Percentiles rank a stretch among this genome's conserved stretches.
Evolutionary conservation across 2,888 invertebrate species (phyloP).

Genomic region (Drosophila mimetica): DNA sequence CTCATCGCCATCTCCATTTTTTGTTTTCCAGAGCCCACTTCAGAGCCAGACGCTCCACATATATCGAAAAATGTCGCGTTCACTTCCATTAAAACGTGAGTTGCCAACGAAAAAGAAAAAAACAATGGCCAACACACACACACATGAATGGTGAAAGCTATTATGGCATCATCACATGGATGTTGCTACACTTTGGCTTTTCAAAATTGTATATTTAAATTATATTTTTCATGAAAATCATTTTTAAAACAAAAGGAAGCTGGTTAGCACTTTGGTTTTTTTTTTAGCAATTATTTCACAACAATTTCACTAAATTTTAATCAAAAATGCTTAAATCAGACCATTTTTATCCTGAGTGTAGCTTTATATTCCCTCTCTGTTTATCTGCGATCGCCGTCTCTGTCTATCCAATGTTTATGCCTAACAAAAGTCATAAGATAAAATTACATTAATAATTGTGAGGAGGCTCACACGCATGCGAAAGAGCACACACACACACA

Average conservation of each 20-base stretch:
- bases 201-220: background rate
- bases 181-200: constrained; percentile 37
- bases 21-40: constrained; percentile 35
- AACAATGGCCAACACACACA: constrained; percentile 22
- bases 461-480: background rate
- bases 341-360: background rate
- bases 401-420: constrained; percentile 40
- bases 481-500: background rate
- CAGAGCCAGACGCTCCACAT: constrained; percentile 46
- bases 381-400: background rate
- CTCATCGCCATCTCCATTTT: background rate
- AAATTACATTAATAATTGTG: constrained; percentile 78
- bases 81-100: constrained; percentile 72
- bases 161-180: constrained; percentile 45
- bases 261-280: no score
- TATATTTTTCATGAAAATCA: no score
- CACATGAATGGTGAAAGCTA: constrained; percentile 24
- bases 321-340: no score
- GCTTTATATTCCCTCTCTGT: background rate
- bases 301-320: no score
- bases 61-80: constrained; percentile 60
- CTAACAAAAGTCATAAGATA: constrained; percentile 77
- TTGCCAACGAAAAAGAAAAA: constrained; percentile 22
- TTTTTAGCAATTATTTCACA: no score
- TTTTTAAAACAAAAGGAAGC: no score